Evolutionary conservation across 2,113 vertebrate genomes (phyloP).

Genomic region (Empidonax traillii): DNA sequence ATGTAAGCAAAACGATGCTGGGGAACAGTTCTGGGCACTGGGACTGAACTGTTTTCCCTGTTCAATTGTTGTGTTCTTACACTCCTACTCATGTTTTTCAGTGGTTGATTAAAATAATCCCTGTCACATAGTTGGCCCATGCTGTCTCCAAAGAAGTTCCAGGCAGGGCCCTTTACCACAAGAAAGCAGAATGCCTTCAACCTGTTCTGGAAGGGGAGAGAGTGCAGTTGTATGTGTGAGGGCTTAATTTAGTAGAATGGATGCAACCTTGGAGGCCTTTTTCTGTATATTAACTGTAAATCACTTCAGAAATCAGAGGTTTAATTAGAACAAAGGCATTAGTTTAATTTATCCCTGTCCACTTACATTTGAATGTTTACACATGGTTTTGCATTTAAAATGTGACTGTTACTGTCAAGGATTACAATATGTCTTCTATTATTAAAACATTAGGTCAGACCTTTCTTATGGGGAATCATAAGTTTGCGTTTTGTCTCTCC

Average conservation of each 20-base stretch:
- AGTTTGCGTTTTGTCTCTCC: not conserved
- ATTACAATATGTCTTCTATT: not conserved
- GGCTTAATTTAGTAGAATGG: conserved; percentile 23
- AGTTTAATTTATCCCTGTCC: conserved; percentile 7
- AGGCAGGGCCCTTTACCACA: not conserved
- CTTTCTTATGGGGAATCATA: not conserved
- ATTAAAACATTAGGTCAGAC: not conserved
- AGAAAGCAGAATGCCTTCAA: not conserved
- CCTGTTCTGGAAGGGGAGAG: not conserved
- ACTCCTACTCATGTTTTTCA: not conserved
- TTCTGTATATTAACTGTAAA: conserved; percentile 22
- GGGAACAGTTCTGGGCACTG: not conserved
- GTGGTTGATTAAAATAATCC: not conserved
- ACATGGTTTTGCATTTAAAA: not conserved
- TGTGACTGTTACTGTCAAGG: not conserved
- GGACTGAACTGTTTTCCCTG: not conserved
- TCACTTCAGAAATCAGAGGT: conserved; percentile 23
- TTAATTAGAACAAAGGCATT: conserved; percentile 22
- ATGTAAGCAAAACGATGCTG: not conserved
- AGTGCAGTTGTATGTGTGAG: not conserved
- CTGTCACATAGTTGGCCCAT: not conserved
- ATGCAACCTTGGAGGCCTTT: conserved; percentile 5
- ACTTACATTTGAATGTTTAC: not conserved
- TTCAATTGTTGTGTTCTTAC: not conserved
- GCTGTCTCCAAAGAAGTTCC: not conserved